Conservation (phyloP, 2,888 invertebrate species). For the Rhogogaster chlorosoma region DNA sequence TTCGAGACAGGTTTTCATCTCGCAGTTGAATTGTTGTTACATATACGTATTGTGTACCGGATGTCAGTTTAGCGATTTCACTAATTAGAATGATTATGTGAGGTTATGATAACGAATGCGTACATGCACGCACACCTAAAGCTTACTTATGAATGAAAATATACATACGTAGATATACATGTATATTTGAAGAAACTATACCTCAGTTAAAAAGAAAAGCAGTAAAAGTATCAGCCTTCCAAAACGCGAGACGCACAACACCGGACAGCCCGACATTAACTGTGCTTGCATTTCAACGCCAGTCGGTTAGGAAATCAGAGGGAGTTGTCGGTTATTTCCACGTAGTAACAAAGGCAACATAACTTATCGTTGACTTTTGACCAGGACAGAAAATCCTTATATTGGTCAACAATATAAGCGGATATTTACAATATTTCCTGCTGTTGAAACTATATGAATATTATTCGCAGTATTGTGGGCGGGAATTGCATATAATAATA, state of each 20-base stretch:
- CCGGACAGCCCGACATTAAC: constrained; percentile 8
- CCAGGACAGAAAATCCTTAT: background rate
- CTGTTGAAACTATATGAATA: background rate
- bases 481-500: background rate
- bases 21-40: background rate
- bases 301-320: background rate
- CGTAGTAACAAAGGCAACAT: background rate
- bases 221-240: background rate
- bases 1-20: background rate
- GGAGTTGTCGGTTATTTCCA: background rate
- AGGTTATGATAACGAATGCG: background rate
- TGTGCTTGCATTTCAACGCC: constrained; percentile 1
- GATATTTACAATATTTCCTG: background rate
- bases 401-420: background rate
- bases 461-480: background rate
- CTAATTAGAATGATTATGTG: background rate
- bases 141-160: background rate
- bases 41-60: background rate
- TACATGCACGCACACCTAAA: background rate
- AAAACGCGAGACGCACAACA: background rate
- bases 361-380: background rate
- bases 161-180: background rate
- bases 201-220: background rate
- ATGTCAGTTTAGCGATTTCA: background rate
- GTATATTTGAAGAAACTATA: background rate